Evolutionary conservation across 2,113 vertebrate genomes (phyloP), one percentile per base, ranked within the genome.

Genomic region (Stegastes partitus): DNA sequence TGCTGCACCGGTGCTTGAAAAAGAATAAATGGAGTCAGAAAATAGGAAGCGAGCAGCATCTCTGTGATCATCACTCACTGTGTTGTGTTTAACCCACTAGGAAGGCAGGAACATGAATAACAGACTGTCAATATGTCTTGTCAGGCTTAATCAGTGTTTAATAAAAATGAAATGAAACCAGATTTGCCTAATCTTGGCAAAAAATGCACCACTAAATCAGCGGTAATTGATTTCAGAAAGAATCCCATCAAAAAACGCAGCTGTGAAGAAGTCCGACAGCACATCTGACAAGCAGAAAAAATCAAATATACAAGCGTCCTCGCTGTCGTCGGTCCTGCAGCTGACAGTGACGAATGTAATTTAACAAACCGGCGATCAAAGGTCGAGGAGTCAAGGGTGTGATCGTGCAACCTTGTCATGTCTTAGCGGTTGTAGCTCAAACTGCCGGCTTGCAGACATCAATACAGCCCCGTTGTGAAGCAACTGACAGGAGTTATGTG

Each of bases 1-100:
- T 65, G 37, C 77, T 71, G 23, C 67, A 31, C 22, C 22, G 42
- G 16, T 53, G 68, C 31, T 55, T 11, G 18, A 42, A 44, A 68
- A 34, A 57, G 15, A 81, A 78, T 62, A 44, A 74, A 74, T 75
- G 53, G 42, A 22, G 76, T 66, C n/a, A 69, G 47, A 85, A 79
- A 67, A 31, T 54, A 53, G 62, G 58, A 86, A 63, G 57, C 25
- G 47, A 76, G 77, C 54, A 42, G 42, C 65, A 76, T 82, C 50
- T 65, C 54, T 42, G 26, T 39, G 19, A 63, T 79, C 74, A 50
- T 81, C 67, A 23, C 42, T 81, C 67, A 71, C 22, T 59, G 25
- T 80, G 23, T 55, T 59, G 6, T 77, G 54, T 79, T 84, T 61
- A 59, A 34, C 34, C 28, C 45, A 72, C 39, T 5, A 3, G 50